Conservation (phyloP, 2,888 invertebrate species). For the Sesia apiformis region DNA sequence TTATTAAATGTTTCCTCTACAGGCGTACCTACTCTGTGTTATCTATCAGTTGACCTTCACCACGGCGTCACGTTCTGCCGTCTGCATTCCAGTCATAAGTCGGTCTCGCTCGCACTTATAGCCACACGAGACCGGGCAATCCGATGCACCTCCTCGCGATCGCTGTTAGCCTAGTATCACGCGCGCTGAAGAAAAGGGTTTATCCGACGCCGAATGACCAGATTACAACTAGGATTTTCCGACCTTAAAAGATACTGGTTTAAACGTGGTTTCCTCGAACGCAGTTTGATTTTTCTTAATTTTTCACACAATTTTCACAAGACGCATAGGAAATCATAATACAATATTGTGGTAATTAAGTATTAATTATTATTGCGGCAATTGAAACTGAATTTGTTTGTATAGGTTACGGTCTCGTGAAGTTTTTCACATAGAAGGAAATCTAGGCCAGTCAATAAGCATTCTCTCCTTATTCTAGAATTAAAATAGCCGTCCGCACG, state of each 20-base stretch:
- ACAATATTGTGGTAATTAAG: background rate
- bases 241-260: constrained; percentile 26
- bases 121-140: constrained; percentile 22
- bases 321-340: background rate
- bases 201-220: constrained; percentile 69
- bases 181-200: constrained; percentile 76
- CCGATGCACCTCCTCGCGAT: constrained; percentile 40
- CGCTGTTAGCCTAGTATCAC: constrained; percentile 68
- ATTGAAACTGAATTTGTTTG: background rate
- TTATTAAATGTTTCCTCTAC: background rate
- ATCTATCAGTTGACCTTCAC: constrained; percentile 69
- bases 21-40: constrained; percentile 23
- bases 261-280: constrained; percentile 39
- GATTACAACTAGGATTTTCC: constrained; percentile 66
- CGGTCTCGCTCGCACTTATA: constrained; percentile 44
- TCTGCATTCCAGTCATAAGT: constrained; percentile 53
- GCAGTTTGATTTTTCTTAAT: constrained; percentile 8
- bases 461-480: constrained; percentile 42
- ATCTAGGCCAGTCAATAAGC: constrained; percentile 47
- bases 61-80: constrained; percentile 40
- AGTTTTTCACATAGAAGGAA: constrained; percentile 17
- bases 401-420: background rate
- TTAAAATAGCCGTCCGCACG: constrained; percentile 21
- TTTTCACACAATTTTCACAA: background rate
- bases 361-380: background rate